Evolutionary conservation across 2,113 vertebrate genomes (phyloP), one percentile per base, ranked within the genome.

Genomic region (Tetraodon nigroviridis): DNA sequence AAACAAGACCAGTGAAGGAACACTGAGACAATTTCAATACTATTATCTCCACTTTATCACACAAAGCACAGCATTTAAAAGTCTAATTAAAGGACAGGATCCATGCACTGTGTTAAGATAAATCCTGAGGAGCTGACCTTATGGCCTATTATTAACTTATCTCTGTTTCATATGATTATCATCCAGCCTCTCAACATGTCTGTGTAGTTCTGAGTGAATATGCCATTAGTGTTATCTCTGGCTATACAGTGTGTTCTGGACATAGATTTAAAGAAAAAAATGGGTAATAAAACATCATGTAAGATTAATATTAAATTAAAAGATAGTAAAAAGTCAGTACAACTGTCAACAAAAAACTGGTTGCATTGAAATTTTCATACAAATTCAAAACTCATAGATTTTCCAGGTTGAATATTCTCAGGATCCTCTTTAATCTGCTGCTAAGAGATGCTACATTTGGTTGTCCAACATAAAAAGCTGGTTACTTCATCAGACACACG

Each of bases 171-270:
- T 75, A 75, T 83, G 63, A 81, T 79, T 79, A 77, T 55, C 64
- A 71, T 72, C 61, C 50, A 67, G 58, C 51, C 52, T 64, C 51
- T 62, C 75, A 78, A 83, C 78, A 81, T 73, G 76, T 81, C 63
- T 46, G 56, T 67, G 72, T 75, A 55, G 17, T 67, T 58, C 63
- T 65, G 55, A 64, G 69, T 69, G 70, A 80, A 83, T 64, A 77
- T 74, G 75, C 65, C 56, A 80, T 83, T 78, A 80, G 69, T 83
- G 77, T 79, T 79, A 86, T 80, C 74, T 66, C 58, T 44, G 61
- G 66, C 61, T 51, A 3, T 58, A 68, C 58, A 24, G 49, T 76
- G 60, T 74, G 73, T 70, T 37, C 32, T 37, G 32, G 32, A 37
- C 8, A 6, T 1, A 24, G 3, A 5, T 5, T 24, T 24, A 5